Base-by-base conservation (phyloP, 2,888 invertebrate genomes). In the Limnephilus lunatus region DNA sequence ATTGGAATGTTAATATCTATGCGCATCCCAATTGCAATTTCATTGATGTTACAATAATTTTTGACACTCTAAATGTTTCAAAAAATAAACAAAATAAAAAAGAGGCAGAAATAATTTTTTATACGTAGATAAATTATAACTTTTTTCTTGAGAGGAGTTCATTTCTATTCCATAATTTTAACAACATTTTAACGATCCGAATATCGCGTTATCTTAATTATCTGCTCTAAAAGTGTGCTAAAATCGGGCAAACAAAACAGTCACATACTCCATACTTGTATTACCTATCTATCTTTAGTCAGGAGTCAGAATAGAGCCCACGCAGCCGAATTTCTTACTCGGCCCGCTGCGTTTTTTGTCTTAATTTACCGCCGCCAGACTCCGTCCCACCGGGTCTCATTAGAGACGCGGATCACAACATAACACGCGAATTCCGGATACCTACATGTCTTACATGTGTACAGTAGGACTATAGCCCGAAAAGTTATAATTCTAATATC, bases 351-450 rank as follows among this genome's bases (percentile, higher is more conserved):
- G 68, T 68, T 68, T 53, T 68, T 68, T 68, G 25, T 68, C 68
- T 68, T 68, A 68, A 68, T 68, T 68, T 68, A 68, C 68, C 68
- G 68, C 68, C 68, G 68, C 68, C 68, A 68, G 68, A 68, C 68
- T 7, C 25, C 68, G 25, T 68, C 68, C 68, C 68, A 68, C 68
- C 68, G 68, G n/a, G 68, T 68, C 68, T 68, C 68, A 68, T 68
- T 68, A 68, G 68, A 68, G 68, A 68, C 68, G 25, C 68, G 68
- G 68, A 68, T 68, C 68, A 68, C 68, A 68, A 68, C 68, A 68
- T 25, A 25, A 68, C 68, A 68, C 25, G 68, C 68, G 68, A 68
- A 68, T 68, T 68, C 68, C 68, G n/a, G 25, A 68, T 68, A 68
- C 68, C 68, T 68, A 68, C 7, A 68, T 68, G 53, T 68, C 68